These are phyloP conservation scores for Dendrocincla fuliginosa DNA, from an alignment of 2,797 vertebrate species.

Conservation along the genomic window DNA sequence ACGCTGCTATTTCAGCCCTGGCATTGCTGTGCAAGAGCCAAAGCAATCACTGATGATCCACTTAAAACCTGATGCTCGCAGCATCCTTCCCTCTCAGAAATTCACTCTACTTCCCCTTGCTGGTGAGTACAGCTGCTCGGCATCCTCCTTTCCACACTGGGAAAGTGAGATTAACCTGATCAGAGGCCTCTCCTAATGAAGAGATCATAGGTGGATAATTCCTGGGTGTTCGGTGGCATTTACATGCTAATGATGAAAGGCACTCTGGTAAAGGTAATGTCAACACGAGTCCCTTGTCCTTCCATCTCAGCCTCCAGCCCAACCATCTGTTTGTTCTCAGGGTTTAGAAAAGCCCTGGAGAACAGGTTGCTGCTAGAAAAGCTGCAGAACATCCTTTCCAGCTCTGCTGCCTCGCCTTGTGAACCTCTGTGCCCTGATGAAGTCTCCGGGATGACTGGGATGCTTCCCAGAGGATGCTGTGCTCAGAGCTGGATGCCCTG, in stretches of 20 bases:
- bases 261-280: not conserved
- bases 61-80: not conserved
- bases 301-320: not conserved
- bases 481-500: not conserved
- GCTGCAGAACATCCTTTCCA: not conserved
- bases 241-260: not conserved
- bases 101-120: not conserved
- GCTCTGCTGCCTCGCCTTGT: not conserved
- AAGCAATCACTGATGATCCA: not conserved
- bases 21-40: not conserved
- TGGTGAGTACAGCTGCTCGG: slow-evolving; percentile 20
- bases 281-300: not conserved
- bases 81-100: not conserved
- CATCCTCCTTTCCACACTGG: not conserved
- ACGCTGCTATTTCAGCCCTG: not conserved
- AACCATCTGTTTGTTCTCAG: slow-evolving; percentile 18
- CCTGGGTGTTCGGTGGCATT: slow-evolving; percentile 23
- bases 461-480: rapidly evolving
- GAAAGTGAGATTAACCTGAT: slow-evolving; percentile 5
- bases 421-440: not conserved
- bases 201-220: slow-evolving; percentile 14
- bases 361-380: not conserved
- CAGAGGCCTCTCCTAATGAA: slow-evolving; percentile 34
- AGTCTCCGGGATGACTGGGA: rapidly evolving
- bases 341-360: slow-evolving; percentile 7